Percentiles rank a stretch among this genome's conserved stretches.
Evolutionary conservation across 2,888 invertebrate species (phyloP).

Genomic region (Tromatobia lineatoria): DNA sequence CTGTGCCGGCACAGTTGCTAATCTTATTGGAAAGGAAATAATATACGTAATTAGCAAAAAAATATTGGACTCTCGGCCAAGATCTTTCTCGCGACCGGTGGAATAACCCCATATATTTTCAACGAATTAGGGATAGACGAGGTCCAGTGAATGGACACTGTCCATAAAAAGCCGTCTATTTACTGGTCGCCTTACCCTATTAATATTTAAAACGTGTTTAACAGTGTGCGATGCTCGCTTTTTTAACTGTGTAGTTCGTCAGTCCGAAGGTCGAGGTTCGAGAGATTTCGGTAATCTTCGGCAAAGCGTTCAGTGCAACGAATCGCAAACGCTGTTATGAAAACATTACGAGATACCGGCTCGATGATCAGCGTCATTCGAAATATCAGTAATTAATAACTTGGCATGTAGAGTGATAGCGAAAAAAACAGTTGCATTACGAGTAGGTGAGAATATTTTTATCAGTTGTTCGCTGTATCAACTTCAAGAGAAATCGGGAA

Average conservation of each 20-base stretch:
- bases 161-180: no score
- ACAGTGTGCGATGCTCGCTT: neutral
- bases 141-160: no score
- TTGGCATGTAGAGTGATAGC: slow-evolving; percentile 13
- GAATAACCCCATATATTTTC: no score
- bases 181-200: no score
- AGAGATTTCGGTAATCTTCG: neutral
- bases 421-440: neutral
- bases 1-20: no score
- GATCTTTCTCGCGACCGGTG: no score
- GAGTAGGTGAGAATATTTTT: neutral
- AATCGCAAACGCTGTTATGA: slow-evolving; percentile 6
- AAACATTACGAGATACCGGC: slow-evolving; percentile 9
- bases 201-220: no score
- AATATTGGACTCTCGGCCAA: no score
- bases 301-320: neutral
- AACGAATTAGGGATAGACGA: no score
- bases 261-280: no score
- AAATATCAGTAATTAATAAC: slow-evolving; percentile 2
- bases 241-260: neutral
- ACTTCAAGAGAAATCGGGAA: neutral
- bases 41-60: no score
- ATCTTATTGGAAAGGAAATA: no score
- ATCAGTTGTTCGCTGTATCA: neutral
- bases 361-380: neutral